Percentiles rank a stretch among this genome's conserved stretches.
Evolutionary conservation across 2,113 vertebrate species (phyloP).

Genomic region (Ceyx margarethae): DNA sequence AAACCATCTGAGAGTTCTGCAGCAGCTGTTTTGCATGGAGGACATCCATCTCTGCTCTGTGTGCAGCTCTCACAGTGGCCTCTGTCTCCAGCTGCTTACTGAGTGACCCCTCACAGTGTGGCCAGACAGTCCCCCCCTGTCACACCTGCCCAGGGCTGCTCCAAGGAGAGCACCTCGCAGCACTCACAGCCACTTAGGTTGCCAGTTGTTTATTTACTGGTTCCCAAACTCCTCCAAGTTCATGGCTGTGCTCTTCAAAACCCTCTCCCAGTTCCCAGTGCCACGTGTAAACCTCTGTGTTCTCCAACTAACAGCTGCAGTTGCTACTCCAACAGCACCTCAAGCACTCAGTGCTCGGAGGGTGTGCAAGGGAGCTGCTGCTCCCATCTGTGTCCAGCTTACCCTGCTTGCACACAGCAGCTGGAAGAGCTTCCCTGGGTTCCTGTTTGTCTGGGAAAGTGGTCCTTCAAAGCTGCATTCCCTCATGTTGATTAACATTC

Average conservation of each 20-base stretch:
- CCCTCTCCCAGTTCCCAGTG: background rate
- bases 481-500: background rate
- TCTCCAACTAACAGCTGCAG: background rate
- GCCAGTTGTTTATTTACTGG: background rate
- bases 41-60: background rate
- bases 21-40: background rate
- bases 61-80: background rate
- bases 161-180: background rate
- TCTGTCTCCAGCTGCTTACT: accelerated
- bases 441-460: background rate
- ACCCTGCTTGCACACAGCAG: background rate
- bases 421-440: background rate
- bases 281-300: background rate
- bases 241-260: background rate
- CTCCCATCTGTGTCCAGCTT: background rate
- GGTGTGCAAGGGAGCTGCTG: background rate
- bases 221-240: background rate
- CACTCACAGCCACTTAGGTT: background rate
- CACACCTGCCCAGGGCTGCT: background rate
- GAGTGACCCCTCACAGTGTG: accelerated
- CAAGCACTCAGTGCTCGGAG: background rate
- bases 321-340: background rate
- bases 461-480: background rate
- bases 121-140: background rate
- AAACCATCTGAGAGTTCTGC: background rate